Evolutionary conservation across 2,797 vertebrate genomes (phyloP), one percentile per base, ranked within the genome.

Genomic region (Linurgus olivaceus): DNA sequence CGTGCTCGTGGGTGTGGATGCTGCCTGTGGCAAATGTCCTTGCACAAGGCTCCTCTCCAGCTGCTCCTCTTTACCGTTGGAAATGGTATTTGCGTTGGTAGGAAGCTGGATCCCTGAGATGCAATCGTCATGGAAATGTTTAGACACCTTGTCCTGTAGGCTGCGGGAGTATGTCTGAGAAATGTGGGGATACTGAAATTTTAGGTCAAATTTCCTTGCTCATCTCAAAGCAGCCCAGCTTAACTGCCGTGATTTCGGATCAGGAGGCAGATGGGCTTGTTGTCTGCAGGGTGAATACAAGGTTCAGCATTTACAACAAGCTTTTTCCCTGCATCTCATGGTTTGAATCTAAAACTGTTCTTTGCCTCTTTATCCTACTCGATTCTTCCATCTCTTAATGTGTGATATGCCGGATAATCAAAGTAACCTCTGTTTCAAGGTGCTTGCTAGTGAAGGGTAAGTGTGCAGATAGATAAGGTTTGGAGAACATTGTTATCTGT

Each of bases 1-100:
- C 1, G 2, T 8, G 0, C 11, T 6, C 10, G 0, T 4, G 23
- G 17, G 17, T 5, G 7, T 4, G 8, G 4, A 3, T 3, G 55
- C 37, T 45, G 42, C 3, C 35, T 3, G 1, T 9, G 61, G 40
- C 9, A 10, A 3, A 2, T 3, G 47, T 4, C 63, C 71, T 72
- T 58, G 50, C n/a, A 4, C 24, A 45, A 10, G 28, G 12, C 33
- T 44, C 1, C 28, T 45, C 29, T 51, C 25, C 42, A 7, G 38
- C 33, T 50, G 42, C 28, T 25, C 11, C 5, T 13, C 35, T 31
- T 9, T 23, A 1, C n/a, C 1, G 0, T 2, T 37, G 47, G 61
- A 19, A 15, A 1, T 7, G 21, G 10, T 21, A 0, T 47, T 35
- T 51, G 73, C 3, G 0, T 19, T 14, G 14, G 11, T 45, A 42